These are phyloP conservation scores for Acridotheres tristis DNA, from an alignment of 2,797 vertebrate species.

Conservation along the genomic window DNA sequence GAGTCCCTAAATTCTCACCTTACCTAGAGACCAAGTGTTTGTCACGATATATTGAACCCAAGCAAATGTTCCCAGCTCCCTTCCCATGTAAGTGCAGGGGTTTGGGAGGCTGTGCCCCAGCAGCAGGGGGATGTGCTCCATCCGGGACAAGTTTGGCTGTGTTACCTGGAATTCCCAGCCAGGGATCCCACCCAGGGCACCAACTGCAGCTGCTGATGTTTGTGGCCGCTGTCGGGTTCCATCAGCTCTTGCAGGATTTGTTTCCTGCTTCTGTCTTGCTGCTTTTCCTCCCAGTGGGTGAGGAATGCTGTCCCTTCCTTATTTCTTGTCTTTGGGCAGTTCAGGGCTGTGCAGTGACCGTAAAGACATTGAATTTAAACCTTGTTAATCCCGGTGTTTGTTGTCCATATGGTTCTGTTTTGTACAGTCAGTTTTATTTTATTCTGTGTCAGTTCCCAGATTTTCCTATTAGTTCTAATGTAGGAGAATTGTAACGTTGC, in stretches of 20 bases:
- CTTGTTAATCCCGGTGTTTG: slow-evolving; percentile 6
- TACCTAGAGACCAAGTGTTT: not conserved
- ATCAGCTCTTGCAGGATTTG: not conserved
- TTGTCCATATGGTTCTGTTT: slow-evolving; percentile 21
- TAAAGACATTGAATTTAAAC: not conserved
- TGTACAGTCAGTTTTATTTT: slow-evolving; percentile 15
- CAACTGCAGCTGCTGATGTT: not conserved
- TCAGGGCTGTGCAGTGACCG: slow-evolving; percentile 8
- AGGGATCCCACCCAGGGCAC: not conserved
- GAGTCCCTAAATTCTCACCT: not conserved
- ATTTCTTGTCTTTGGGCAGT: not conserved
- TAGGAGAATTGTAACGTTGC: not conserved
- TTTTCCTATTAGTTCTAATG: not conserved
- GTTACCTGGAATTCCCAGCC: not conserved
- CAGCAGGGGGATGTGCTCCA: not conserved
- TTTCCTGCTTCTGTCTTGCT: not conserved
- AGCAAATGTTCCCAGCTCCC: not conserved
- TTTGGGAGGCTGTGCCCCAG: not conserved
- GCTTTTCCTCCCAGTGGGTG: not conserved
- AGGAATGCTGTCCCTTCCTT: not conserved
- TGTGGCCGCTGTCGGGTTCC: not conserved
- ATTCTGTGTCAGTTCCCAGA: not conserved
- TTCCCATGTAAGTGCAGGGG: rapidly evolving
- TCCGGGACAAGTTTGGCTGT: not conserved
- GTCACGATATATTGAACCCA: rapidly evolving